Base-by-base conservation (phyloP, 2,888 invertebrate species). In the Piscicola geometra region DNA sequence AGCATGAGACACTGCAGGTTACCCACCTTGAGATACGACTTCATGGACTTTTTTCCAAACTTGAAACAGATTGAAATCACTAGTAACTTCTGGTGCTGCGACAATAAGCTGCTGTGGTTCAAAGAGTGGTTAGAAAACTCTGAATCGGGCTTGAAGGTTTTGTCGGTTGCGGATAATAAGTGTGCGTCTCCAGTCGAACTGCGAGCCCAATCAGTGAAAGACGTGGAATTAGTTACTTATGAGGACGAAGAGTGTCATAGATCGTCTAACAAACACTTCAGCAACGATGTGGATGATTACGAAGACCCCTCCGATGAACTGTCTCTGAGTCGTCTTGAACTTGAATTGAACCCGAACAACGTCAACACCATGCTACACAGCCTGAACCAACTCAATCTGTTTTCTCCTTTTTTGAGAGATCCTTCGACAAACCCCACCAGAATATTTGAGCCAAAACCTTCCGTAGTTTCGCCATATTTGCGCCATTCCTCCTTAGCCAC, bases 51-150 rank as follows among this genome's bases (percentile, higher is more conserved):
- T 64, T 79, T 79, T 64, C 75, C 76, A 1, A 76, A 78, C 50
- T 75, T 79, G 9, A 33, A 60, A 32, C 66, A 75, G 47, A 41
- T 79, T 18, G 77, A 79, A n/a, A 32, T 79, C 32, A 73, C 79
- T 21, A 77, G 78, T 66, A 76, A 52, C 12, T 47, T 76, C 30
- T 79, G 79, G 79, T 78, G 78, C 74, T 79, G 79, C 41, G 79
- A 79, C 56, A 73, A 56, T 12, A 50, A 68, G 25, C 71, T 79
- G 56, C 50, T 77, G 60, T 79, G 79, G 79, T 76, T 79, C 67
- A 77, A 76, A 64, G 68, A 75, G 66, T 79, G 79, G 79, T 60
- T 79, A 30, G 69, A 56, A 60, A 75, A 25, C 12, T 52, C 75
- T 15, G 35, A 36, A 25, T 41, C 69, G 0, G 36, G 33, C n/a